A percentile compares a stretch with the other conserved stretches of the same genome.
Conservation (phyloP, 2,888 invertebrate species). For the Standfussiana lucernea region DNA sequence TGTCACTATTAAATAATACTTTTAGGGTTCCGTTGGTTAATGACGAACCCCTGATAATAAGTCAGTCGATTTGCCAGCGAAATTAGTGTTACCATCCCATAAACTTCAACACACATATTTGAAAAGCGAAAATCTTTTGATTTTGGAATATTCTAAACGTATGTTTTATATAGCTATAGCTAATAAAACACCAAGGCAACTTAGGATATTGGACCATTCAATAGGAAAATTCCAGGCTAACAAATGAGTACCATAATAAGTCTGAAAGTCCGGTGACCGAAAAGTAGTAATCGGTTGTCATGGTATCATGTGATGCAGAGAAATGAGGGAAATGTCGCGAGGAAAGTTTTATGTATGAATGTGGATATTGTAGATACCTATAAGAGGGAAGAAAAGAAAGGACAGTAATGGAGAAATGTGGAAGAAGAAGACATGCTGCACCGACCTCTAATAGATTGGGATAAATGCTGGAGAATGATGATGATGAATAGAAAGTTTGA, state of each 20-base stretch:
- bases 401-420: neutral
- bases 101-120: neutral
- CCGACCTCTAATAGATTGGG: neutral
- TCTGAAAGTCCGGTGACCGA: neutral
- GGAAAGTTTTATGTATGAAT: neutral
- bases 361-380: neutral
- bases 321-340: neutral
- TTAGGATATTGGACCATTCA: no score
- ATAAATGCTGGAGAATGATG: neutral
- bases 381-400: neutral
- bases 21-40: conserved; percentile 40
- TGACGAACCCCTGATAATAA: neutral
- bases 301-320: neutral
- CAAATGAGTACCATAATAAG: neutral
- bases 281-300: neutral
- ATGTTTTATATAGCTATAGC: neutral
- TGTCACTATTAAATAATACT: conserved; percentile 58
- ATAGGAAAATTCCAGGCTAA: neutral
- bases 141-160: neutral
- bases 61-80: neutral
- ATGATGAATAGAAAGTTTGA: neutral
- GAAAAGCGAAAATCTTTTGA: no score
- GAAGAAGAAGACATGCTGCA: neutral
- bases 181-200: neutral
- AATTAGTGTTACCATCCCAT: neutral